phyloP scores from a whole-genome alignment of 2,888 invertebrate species.

The Drosophila histrio region DNA sequence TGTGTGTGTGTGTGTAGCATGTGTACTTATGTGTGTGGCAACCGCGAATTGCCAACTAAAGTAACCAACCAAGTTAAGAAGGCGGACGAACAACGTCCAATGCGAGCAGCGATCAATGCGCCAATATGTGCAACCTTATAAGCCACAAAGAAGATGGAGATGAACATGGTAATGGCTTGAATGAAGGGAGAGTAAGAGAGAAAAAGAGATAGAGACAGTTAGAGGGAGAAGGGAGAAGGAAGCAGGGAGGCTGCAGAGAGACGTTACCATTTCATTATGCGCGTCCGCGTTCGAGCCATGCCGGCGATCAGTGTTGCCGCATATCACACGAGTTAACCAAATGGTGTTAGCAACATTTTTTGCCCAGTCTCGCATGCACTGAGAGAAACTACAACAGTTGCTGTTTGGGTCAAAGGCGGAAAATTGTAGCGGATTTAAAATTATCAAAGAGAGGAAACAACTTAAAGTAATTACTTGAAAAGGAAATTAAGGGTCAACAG shows the following conservation, averaged over 20 bases:
- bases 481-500: no score
- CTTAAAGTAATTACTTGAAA: no score
- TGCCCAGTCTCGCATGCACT: slow-evolving; percentile 30
- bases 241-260: slow-evolving; percentile 13
- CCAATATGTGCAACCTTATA: slow-evolving; percentile 29
- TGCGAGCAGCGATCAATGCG: slow-evolving; percentile 51
- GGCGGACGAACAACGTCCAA: slow-evolving; percentile 32
- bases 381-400: slow-evolving; percentile 17
- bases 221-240: not conserved
- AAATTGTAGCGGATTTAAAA: not conserved
- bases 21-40: slow-evolving; percentile 29
- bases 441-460: no score
- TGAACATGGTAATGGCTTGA: not conserved
- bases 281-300: slow-evolving; percentile 29
- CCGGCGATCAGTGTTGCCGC: slow-evolving; percentile 27
- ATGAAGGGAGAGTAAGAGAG: not conserved
- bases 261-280: slow-evolving; percentile 64
- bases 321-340: slow-evolving; percentile 43
- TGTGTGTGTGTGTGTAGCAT: no score
- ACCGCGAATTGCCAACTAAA: slow-evolving; percentile 52
- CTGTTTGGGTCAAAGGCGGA: not conserved
- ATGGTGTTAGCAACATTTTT: slow-evolving; percentile 57
- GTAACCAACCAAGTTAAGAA: slow-evolving; percentile 49
- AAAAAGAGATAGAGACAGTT: not conserved
- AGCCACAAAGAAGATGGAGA: slow-evolving; percentile 30